Evolutionary conservation across 1,140 invertebrate species (phyloP).

Genomic region (Diploscapter pachys): DNA sequence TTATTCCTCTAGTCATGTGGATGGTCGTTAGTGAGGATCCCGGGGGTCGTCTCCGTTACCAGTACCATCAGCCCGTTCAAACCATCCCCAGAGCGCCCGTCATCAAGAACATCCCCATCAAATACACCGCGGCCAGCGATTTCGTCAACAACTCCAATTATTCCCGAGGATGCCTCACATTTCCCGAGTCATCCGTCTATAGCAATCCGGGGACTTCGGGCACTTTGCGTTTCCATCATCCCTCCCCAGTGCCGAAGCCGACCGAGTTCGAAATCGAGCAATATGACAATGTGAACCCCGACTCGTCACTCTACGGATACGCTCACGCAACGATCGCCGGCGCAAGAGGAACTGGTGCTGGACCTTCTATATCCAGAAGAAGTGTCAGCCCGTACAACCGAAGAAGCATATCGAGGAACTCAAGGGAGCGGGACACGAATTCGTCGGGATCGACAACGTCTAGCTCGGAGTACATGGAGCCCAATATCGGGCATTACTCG

Average conservation of each 20-base stretch:
- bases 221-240: not conserved
- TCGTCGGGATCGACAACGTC: no score
- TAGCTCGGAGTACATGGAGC: no score
- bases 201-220: not conserved
- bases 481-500: no score
- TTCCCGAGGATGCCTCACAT: constrained; percentile 14
- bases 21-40: constrained; percentile 31
- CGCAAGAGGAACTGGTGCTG: no score
- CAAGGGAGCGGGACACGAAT: no score
- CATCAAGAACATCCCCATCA: constrained; percentile 16
- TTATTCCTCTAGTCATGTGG: constrained; percentile 9
- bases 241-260: not conserved
- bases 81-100: constrained; percentile 2
- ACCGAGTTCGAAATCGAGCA: not conserved
- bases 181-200: not conserved
- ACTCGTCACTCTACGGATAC: not conserved
- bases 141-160: constrained; percentile 12
- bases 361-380: no score
- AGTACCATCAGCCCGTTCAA: constrained; percentile 12
- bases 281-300: constrained; percentile 15
- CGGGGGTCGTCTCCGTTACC: constrained; percentile 26
- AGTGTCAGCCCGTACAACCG: no score
- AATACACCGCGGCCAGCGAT: constrained; percentile 9
- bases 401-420: no score
- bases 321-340: no score